phyloP scores from a whole-genome alignment of 2,113 vertebrate genomes.

The Protomyctophum bolini region DNA sequence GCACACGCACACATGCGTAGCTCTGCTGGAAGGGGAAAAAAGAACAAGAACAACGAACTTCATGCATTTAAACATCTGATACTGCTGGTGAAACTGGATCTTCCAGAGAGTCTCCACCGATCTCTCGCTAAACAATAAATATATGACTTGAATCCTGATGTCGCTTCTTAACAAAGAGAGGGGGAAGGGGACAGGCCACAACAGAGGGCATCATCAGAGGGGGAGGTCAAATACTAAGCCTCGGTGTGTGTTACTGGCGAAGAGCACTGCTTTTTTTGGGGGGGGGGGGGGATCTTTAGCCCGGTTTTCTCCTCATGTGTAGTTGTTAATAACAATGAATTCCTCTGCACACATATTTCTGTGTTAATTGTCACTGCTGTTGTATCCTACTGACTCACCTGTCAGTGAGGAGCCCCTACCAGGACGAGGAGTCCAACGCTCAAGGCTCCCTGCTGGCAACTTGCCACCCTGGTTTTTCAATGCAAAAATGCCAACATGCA shows the following conservation, averaged over 20 bases:
- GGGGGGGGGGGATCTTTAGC: too few species aligned
- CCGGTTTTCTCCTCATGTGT: too few species aligned
- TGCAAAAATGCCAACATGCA: too few species aligned
- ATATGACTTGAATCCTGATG: constrained; percentile 39
- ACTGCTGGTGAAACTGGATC: constrained; percentile 44
- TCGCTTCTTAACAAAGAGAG: constrained; percentile 15
- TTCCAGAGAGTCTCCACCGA: constrained; percentile 26
- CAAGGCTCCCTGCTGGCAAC: too few species aligned
- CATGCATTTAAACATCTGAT: constrained; percentile 49
- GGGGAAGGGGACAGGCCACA: not conserved
- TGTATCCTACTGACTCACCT: too few species aligned
- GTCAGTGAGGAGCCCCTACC: too few species aligned
- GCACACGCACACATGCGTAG: constrained; percentile 48
- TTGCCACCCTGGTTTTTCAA: too few species aligned
- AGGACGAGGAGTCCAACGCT: too few species aligned
- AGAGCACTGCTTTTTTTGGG: constrained; percentile 3
- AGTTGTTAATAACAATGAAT: not conserved
- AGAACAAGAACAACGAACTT: constrained; percentile 1
- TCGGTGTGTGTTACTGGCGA: too few species aligned
- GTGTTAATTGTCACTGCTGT: constrained; percentile 16
- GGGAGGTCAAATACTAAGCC: too few species aligned
- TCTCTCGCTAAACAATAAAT: constrained; percentile 50
- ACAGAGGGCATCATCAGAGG: not conserved
- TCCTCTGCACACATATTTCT: constrained; percentile 4
- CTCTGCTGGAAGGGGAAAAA: constrained; percentile 21